Evolutionary conservation across 2,113 vertebrate species (phyloP), one percentile per base, ranked within the genome.

Genomic region (Silurus asotus): DNA sequence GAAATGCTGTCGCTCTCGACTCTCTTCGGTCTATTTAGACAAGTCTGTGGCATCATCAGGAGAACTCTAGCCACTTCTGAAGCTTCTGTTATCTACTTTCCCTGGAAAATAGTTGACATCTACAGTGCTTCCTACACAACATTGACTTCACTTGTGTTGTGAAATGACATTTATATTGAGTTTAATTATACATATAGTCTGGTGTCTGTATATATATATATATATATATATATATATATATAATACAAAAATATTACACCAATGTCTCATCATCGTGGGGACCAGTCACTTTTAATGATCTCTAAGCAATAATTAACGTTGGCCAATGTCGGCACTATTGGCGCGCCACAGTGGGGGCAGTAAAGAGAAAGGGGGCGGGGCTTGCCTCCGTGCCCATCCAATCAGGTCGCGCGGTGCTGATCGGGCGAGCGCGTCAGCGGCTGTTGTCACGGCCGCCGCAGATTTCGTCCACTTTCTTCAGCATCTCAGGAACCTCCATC

Each of bases 381-480:
- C 56, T 72, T 81, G 87, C 88, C 82, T 84, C 75, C 72, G 45
- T 37, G 56, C 70, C 89, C 82, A 51, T 82, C 89, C 90, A 90
- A 89, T 91, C 89, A 85, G 55, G 6, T 72, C 59, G 85, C 88
- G 59, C 86, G 88, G 74, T 84, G 82, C 69, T 84, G 82, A 88
- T 88, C 88, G 91, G 86, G 89, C 75, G 88, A 90, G 87, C 83
- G 74, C 86, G 78, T 87, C 80, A 83, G 3, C 77, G 64, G 77
- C 75, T 83, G 74, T 86, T 78, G 88, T 87, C 75, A 61, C 81
- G 84, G 84, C 37, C 81, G 61, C 37, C 6, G 59, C 79, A 81
- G 25, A 58, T 78, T 65, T 45, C 61, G 51, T 37, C 37, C 37
- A 37, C 37, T 37, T 37, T 37, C 58, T 81, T 48, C 79, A 65